Conservation (phyloP, 2,888 invertebrate genomes). For the Mactromeris polynyma region DNA sequence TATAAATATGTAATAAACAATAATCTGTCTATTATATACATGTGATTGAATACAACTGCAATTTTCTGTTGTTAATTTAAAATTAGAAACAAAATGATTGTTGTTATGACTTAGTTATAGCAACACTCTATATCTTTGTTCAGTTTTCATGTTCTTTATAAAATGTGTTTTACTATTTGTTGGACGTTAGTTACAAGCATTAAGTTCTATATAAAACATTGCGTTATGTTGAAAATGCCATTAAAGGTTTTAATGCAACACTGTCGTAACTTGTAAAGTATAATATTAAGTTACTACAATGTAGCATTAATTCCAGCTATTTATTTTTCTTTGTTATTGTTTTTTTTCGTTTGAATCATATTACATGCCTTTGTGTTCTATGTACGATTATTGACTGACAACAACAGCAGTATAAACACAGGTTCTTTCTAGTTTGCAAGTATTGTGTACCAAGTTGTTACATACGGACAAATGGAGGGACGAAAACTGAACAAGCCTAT, state of each 20-base stretch:
- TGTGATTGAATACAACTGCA: no score
- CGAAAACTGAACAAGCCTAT: no score
- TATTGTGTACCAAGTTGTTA: no score
- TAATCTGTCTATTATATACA: no score
- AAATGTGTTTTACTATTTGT: neutral
- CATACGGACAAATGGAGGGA: no score
- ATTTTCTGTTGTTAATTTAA: no score
- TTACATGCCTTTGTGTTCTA: neutral
- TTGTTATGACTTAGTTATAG: no score
- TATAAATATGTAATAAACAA: no score
- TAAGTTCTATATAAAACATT: neutral
- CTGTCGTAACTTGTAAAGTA: neutral
- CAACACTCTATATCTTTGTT: neutral
- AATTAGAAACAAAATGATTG: no score
- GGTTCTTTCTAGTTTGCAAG: no score
- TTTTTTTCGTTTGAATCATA: neutral
- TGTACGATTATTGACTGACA: neutral
- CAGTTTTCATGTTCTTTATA: neutral
- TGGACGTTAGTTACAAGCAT: neutral
- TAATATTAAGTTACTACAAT: neutral
- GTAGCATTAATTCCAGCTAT: neutral
- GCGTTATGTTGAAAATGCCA: neutral
- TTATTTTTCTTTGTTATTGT: neutral
- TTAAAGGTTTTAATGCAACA: constrained; percentile 4
- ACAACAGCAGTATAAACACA: no score